Base-by-base conservation (phyloP, 2,888 invertebrate genomes). In the Ligdia adustata region DNA sequence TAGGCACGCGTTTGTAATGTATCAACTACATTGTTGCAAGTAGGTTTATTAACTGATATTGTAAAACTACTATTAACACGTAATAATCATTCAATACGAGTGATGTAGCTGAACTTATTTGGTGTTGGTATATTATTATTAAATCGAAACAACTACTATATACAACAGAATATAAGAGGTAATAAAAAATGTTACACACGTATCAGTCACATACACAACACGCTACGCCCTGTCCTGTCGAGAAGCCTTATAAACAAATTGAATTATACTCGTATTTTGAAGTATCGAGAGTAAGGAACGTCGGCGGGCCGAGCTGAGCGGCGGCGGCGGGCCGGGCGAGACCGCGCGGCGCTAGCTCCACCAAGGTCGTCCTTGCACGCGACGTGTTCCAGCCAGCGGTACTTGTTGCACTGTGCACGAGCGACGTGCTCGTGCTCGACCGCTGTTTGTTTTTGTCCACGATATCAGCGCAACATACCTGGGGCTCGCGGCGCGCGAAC, bases 351-450 rank as follows among this genome's bases (percentile, higher is more conserved):
- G 69, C 67, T 71, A 68, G 74, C 67, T 78, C 59, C 53, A 72
- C 75, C 80, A 82, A 85, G 83, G 85, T 86, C 80, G 71, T 67
- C 55, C 62, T 67, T 69, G 75, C 83, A 86, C 83, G 83, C 79
- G 61, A 43, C 70, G 73, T 68, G 69, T 69, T 73, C 52, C 50
- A 54, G 66, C 59, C 55, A n/a, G 55, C 52, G 55, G 79, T 75
- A 89, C 88, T 88, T 89, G 89, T 89, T 89, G 88, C 84, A 63
- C 22, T 18, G 22, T 41, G 51, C 20, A 18, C 47, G 28, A 7
- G 48, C 52, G 55, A 60, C 57, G 22, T 37, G 45, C 38, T 63
- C 66, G 70, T 63, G 69, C 62, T 44, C 41, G 20, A 24, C 41
- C 38, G 27, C 37, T 41, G 52, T 28, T 37, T 46, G 59, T 52